Conservation (phyloP, 1,140 invertebrate genomes). For the Globodera rostochiensis region DNA sequence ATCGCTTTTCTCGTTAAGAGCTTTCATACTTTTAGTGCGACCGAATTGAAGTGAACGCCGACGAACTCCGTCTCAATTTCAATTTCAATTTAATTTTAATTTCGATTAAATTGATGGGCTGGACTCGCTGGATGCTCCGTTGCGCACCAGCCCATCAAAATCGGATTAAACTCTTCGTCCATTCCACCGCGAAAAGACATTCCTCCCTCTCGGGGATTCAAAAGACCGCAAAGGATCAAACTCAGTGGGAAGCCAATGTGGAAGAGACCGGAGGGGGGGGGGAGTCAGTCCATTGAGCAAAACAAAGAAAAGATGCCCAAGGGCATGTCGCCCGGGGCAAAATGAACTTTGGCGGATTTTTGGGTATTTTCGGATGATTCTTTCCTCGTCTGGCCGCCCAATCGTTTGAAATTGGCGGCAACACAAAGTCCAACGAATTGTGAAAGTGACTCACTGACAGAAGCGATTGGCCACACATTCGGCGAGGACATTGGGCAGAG, state of each 20-base stretch:
- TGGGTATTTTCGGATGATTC: not conserved
- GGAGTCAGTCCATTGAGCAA: not conserved
- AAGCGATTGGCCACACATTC: no score
- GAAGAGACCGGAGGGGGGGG: not conserved
- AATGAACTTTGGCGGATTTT: conserved; percentile 1
- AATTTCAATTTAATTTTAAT: not conserved
- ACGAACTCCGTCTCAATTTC: not conserved
- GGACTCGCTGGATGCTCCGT: no score
- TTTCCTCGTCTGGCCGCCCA: not conserved
- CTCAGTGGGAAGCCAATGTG: not conserved
- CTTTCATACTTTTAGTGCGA: no score
- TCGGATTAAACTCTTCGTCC: not conserved
- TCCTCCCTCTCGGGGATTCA: not conserved
- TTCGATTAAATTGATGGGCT: no score
- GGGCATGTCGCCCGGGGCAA: not conserved
- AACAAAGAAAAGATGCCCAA: not conserved
- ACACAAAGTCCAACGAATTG: not conserved
- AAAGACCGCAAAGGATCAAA: not conserved
- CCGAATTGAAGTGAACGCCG: no score
- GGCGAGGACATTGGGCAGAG: no score
- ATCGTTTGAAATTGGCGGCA: not conserved
- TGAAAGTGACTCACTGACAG: not conserved
- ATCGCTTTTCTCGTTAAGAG: no score
- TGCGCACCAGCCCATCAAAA: not conserved
- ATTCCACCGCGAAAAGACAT: not conserved